A percentile compares a stretch with the other conserved stretches of the same genome.
These are phyloP conservation scores for Graphium colonna DNA, from an alignment of 2,888 invertebrate species.

Conservation along the genomic window DNA sequence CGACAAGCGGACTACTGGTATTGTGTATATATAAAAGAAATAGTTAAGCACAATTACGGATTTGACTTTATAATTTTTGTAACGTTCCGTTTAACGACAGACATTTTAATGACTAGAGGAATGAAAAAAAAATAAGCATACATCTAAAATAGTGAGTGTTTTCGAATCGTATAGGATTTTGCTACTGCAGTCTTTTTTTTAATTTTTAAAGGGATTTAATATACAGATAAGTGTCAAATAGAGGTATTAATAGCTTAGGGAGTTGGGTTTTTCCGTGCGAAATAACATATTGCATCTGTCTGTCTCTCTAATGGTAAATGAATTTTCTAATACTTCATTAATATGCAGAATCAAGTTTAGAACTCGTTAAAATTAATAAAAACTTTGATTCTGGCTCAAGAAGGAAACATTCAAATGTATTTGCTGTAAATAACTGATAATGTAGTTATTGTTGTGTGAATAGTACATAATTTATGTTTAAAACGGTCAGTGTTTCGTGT, in stretches of 20 bases:
- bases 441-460: constrained; percentile 72
- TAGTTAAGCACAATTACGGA: constrained; percentile 66
- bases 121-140: constrained; percentile 13
- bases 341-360: background rate
- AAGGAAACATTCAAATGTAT: constrained; percentile 25
- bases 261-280: constrained; percentile 2
- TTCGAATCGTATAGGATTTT: constrained; percentile 21
- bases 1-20: constrained; percentile 38
- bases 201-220: constrained; percentile 10
- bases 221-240: constrained; percentile 17
- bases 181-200: constrained; percentile 19
- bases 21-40: constrained; percentile 58
- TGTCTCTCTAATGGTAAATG: constrained; percentile 4
- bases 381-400: constrained; percentile 3
- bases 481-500: constrained; percentile 69
- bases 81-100: constrained; percentile 36
- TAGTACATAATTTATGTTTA: constrained; percentile 60
- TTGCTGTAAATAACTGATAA: constrained; percentile 64
- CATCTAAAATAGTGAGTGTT: constrained; percentile 31
- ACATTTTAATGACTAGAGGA: constrained; percentile 24
- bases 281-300: background rate
- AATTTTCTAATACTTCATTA: background rate
- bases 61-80: constrained; percentile 52
- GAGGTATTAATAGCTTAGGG: constrained; percentile 17
- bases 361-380: constrained; percentile 4